These are phyloP conservation scores for Porites lutea DNA, from an alignment of 64 coral and sea anemone genomes.

Conservation along the genomic window DNA sequence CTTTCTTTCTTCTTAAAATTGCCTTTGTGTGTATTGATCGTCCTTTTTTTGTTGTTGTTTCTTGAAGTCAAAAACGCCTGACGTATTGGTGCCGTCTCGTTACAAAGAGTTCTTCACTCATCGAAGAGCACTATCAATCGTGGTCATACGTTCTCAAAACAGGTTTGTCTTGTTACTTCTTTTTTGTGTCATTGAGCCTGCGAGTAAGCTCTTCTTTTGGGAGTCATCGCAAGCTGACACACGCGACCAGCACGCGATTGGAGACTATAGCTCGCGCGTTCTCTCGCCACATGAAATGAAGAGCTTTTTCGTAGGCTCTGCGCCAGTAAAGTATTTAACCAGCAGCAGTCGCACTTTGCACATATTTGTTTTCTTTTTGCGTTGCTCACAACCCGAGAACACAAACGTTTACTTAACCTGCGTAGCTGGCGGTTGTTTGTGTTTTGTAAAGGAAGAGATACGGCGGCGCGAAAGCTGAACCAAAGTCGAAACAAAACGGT, in stretches of 20 bases:
- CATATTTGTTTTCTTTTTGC: no score
- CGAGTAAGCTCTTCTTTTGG: not conserved
- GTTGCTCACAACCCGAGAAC: not conserved
- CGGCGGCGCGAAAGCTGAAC: no score
- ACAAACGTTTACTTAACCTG: not conserved
- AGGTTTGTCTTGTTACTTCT: conserved; percentile 32
- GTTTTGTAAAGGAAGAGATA: no score
- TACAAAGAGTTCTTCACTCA: conserved; percentile 69
- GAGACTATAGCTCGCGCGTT: no score
- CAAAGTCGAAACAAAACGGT: no score
- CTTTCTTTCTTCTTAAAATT: no score
- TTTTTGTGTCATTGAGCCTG: not conserved
- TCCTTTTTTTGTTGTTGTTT: not conserved
- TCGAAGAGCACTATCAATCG: conserved; percentile 97
- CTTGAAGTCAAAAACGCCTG: conserved; percentile 88
- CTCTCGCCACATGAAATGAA: not conserved
- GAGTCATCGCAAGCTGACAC: no score
- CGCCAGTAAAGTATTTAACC: not conserved
- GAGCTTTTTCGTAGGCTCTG: not conserved
- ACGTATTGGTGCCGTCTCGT: conserved; percentile 90
- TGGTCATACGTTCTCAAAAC: conserved; percentile 94
- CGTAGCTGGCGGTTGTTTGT: no score
- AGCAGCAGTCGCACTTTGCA: no score
- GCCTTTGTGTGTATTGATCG: not conserved
- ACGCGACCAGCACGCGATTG: no score